These are phyloP conservation scores for Yponomeuta cagnagella DNA, from an alignment of 2,888 invertebrate species.

Conservation along the genomic window DNA sequence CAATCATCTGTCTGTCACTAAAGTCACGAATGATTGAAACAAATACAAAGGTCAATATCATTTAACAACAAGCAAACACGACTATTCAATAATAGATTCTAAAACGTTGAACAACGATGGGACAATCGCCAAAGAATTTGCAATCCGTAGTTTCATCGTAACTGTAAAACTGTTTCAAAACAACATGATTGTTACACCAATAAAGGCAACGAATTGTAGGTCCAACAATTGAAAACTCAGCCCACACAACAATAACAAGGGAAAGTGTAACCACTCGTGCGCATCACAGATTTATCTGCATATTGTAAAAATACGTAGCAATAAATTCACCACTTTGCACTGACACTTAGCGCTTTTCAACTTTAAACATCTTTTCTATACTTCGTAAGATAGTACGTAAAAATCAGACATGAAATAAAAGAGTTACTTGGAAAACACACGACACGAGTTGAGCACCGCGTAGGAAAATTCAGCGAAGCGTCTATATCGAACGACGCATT, in stretches of 20 bases:
- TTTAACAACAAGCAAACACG: background rate
- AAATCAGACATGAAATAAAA: background rate
- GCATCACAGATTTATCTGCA: conserved; percentile 46
- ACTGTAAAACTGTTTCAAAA: background rate
- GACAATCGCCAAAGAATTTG: background rate
- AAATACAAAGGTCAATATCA: background rate
- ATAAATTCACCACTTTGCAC: background rate
- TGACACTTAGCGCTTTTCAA: background rate
- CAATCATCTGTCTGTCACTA: background rate
- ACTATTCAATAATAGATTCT: background rate
- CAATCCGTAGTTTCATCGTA: background rate
- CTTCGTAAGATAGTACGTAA: background rate
- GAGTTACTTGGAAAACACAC: background rate
- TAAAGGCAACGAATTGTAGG: conserved; percentile 27
- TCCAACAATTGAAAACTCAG: conserved; percentile 29
- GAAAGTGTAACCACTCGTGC: conserved; percentile 63
- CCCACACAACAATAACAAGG: conserved; percentile 31
- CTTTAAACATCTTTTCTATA: background rate
- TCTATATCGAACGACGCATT: conserved; percentile 6
- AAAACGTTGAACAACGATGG: background rate
- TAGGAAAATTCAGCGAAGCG: conserved; percentile 4
- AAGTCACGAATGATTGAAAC: background rate
- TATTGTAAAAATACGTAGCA: background rate
- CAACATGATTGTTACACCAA: background rate
- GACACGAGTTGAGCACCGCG: background rate